These are phyloP conservation scores for Notolabrus celidotus DNA, from an alignment of 2,797 vertebrate species.

Conservation along the genomic window DNA sequence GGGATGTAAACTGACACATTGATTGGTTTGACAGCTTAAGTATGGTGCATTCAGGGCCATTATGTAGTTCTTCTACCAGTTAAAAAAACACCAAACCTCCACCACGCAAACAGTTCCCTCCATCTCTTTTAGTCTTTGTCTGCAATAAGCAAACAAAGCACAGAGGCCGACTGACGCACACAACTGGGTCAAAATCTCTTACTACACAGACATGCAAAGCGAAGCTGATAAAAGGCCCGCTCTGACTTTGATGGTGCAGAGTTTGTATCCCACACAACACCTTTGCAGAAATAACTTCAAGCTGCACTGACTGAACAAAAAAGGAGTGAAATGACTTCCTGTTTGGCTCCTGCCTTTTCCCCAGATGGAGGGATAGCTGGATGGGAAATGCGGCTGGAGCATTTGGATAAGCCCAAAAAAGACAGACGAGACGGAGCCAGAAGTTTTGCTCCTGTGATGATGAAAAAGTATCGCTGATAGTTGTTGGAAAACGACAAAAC, in stretches of 20 bases:
- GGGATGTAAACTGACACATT: too few relatives aligned
- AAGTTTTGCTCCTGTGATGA: neutral
- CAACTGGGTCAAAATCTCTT: slow-evolving; percentile 32
- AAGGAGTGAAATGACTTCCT: slow-evolving; percentile 31
- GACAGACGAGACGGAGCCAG: neutral
- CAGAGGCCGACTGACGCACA: slow-evolving; percentile 32
- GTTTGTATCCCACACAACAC: slow-evolving; percentile 22
- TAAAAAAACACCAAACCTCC: slow-evolving; percentile 3
- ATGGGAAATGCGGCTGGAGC: slow-evolving; percentile 42
- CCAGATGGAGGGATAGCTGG: slow-evolving; percentile 34
- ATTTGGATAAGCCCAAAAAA: slow-evolving; percentile 17
- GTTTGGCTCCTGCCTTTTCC: slow-evolving; percentile 45
- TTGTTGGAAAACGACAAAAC: neutral
- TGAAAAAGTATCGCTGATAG: too few relatives aligned
- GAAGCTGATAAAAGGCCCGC: slow-evolving; percentile 34
- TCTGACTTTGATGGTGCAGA: slow-evolving; percentile 30
- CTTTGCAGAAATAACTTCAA: slow-evolving; percentile 50
- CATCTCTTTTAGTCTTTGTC: slow-evolving; percentile 11
- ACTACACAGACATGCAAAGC: slow-evolving; percentile 49
- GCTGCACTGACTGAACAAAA: slow-evolving; percentile 3
- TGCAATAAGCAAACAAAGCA: slow-evolving; percentile 50
- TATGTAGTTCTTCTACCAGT: too few relatives aligned
- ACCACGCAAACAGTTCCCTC: neutral
- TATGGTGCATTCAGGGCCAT: too few relatives aligned
- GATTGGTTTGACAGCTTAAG: too few relatives aligned